Conservation (phyloP, 1,140 invertebrate genomes). For the Lepidurus couesii region DNA sequence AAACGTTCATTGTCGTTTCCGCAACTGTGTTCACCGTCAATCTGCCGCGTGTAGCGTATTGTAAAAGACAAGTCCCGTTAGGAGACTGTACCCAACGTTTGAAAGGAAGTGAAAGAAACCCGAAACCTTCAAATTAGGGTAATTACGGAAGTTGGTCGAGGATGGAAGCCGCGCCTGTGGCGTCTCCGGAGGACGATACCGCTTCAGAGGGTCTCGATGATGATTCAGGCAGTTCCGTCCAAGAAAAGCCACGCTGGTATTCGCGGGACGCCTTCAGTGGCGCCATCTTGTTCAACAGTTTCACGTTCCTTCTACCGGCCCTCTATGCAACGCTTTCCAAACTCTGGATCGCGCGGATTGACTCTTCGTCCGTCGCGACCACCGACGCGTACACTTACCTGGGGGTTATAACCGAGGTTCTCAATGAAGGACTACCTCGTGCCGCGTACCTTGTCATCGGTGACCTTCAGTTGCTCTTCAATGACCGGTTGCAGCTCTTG, state of each 20-base stretch:
- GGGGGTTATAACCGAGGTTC: constrained; percentile 27
- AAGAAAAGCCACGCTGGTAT: constrained; percentile 5
- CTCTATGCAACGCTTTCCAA: constrained; percentile 30
- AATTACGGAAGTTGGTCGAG: too few species aligned
- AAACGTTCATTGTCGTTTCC: too few species aligned
- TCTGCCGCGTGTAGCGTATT: too few species aligned
- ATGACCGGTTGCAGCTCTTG: not conserved
- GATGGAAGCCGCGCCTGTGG: too few species aligned
- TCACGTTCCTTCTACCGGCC: constrained; percentile 24
- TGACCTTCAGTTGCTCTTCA: not conserved
- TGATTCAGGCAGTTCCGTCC: not conserved
- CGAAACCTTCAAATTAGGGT: too few species aligned
- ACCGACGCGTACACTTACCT: constrained; percentile 32
- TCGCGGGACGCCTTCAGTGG: constrained; percentile 14
- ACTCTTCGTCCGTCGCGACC: constrained; percentile 19
- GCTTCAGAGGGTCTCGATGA: not conserved
- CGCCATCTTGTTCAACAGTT: constrained; percentile 28
- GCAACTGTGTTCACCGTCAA: too few species aligned
- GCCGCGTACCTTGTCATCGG: constrained; percentile 28
- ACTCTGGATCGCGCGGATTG: constrained; percentile 27
- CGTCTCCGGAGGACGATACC: not conserved
- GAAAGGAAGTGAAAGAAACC: too few species aligned
- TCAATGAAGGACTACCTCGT: constrained; percentile 27
- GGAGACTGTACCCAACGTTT: too few species aligned
- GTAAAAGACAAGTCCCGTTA: too few species aligned